Evolutionary conservation across 2,888 invertebrate genomes (phyloP).

Genomic region (Eumerus sabulonum): DNA sequence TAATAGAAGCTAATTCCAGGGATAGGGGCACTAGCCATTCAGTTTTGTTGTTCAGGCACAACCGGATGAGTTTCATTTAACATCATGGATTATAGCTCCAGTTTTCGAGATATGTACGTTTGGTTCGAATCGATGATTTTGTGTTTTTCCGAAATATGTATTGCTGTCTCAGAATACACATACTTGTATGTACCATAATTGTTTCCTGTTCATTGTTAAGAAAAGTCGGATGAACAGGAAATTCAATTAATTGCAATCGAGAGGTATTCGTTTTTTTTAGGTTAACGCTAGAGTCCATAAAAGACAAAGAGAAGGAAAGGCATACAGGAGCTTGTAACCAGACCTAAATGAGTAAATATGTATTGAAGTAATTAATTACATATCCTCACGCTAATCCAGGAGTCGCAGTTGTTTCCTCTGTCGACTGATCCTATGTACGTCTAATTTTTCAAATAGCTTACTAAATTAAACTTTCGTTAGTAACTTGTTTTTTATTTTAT

Average conservation of each 20-base stretch:
- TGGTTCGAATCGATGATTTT: neutral
- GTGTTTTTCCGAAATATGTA: neutral
- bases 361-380: slow-evolving; percentile 65
- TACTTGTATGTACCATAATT: slow-evolving; percentile 21
- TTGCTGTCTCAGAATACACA: neutral
- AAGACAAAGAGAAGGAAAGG: too few relatives aligned
- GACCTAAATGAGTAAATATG: slow-evolving; percentile 12
- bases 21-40: slow-evolving; percentile 46
- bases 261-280: too few relatives aligned
- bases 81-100: slow-evolving; percentile 5
- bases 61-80: slow-evolving; percentile 20
- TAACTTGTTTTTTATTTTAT: neutral
- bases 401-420: slow-evolving; percentile 31
- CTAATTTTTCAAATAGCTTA: slow-evolving; percentile 63
- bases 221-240: neutral
- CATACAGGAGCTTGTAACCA: too few relatives aligned
- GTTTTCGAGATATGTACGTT: neutral
- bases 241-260: slow-evolving; percentile 44
- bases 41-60: slow-evolving; percentile 37
- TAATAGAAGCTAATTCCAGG: slow-evolving; percentile 36
- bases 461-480: slow-evolving; percentile 54
- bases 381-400: slow-evolving; percentile 26
- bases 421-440: slow-evolving; percentile 33
- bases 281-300: too few relatives aligned
- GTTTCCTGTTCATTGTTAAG: slow-evolving; percentile 44